Conservation (phyloP, 2,888 invertebrate genomes). For the Crepidodera aurea region DNA sequence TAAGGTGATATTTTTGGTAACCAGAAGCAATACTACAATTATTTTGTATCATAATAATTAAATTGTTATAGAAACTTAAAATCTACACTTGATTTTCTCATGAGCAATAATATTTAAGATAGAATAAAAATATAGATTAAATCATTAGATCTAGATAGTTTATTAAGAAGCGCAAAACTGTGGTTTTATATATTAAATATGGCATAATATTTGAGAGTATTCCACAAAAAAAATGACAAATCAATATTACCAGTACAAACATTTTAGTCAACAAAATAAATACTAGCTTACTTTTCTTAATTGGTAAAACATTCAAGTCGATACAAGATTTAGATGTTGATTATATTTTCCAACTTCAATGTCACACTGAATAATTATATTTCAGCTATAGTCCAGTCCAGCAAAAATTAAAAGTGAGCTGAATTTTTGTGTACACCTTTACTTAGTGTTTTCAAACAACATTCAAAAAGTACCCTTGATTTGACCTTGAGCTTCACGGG, state of each 20-base stretch:
- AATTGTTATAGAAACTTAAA: constrained; percentile 41
- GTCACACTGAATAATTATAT: too few species aligned
- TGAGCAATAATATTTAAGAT: constrained; percentile 55
- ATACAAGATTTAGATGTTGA: too few species aligned
- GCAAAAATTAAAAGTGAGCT: too few species aligned
- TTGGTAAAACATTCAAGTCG: too few species aligned
- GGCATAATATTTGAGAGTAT: constrained; percentile 28
- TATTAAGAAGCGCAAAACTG: constrained; percentile 27
- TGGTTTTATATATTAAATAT: constrained; percentile 32
- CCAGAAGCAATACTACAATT: constrained; percentile 60
- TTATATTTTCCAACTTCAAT: too few species aligned
- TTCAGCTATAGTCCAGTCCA: too few species aligned
- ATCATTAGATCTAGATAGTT: constrained; percentile 43
- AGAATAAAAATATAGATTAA: constrained; percentile 47
- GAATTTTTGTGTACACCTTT: too few species aligned
- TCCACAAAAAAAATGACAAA: constrained; percentile 15
- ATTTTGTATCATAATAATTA: constrained; percentile 49
- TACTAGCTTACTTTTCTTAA: too few species aligned
- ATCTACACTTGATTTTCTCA: constrained; percentile 48
- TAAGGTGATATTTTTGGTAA: constrained; percentile 62
- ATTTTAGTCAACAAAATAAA: constrained; percentile 1
- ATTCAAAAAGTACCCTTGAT: too few species aligned
- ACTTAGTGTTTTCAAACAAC: too few species aligned
- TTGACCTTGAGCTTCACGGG: too few species aligned
- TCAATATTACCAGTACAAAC: constrained; percentile 23